phyloP scores from a whole-genome alignment of 2,113 vertebrate species.

The Clarias batrachus region DNA sequence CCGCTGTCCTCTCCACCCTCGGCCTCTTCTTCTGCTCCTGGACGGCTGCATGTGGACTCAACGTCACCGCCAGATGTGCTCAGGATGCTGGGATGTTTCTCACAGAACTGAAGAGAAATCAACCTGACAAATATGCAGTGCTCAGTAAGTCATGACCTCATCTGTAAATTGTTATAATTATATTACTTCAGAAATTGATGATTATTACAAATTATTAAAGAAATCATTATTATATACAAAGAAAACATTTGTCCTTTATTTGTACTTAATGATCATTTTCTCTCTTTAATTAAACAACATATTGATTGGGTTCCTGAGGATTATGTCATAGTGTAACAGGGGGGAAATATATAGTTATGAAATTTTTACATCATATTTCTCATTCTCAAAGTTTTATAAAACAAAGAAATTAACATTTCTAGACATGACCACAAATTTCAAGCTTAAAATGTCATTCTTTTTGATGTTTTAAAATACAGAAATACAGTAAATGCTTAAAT shows the following conservation, averaged over 20 bases:
- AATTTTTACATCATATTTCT: neutral
- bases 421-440: neutral
- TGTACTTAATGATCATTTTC: neutral
- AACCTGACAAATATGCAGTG: slow-evolving; percentile 76
- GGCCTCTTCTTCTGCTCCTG: slow-evolving; percentile 14
- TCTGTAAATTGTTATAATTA: neutral
- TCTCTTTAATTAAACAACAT: neutral
- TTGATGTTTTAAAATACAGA: no score
- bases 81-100: slow-evolving; percentile 74
- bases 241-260: neutral
- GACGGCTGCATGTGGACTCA: slow-evolving; percentile 31
- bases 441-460: no score
- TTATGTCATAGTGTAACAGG: neutral
- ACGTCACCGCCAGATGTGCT: slow-evolving; percentile 69
- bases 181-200: neutral
- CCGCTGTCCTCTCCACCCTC: neutral
- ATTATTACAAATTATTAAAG: neutral
- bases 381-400: neutral
- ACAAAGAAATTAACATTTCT: neutral
- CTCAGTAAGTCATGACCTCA: slow-evolving; percentile 76
- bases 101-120: slow-evolving; percentile 72
- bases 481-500: no score
- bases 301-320: neutral
- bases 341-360: neutral
- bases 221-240: neutral